phyloP scores from a whole-genome alignment of 2,113 vertebrate species.

The Chloebia gouldiae region DNA sequence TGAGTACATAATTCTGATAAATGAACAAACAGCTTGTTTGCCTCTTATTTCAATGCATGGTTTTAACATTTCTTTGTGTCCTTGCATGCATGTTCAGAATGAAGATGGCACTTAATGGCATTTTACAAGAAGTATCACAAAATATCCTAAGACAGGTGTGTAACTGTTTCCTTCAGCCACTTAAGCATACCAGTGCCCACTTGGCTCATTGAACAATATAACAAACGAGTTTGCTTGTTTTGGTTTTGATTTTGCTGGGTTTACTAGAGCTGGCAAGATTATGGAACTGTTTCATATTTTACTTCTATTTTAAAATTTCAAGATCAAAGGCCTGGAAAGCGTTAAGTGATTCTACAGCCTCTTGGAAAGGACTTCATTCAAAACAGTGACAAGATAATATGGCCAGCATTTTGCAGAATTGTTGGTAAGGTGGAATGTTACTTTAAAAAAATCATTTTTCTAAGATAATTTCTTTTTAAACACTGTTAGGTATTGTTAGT shows the following conservation, averaged over 20 bases:
- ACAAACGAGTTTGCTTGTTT: not conserved
- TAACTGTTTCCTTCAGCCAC: not conserved
- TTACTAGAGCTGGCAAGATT: not conserved
- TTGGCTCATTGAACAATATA: not conserved
- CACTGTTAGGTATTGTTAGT: not conserved
- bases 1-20: not conserved
- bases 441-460: not conserved
- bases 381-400: not conserved
- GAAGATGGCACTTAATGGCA: not conserved
- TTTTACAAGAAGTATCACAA: not conserved
- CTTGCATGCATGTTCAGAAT: not conserved
- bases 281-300: not conserved
- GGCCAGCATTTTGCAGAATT: not conserved
- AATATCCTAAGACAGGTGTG: not conserved
- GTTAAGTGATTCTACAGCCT: not conserved
- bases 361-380: not conserved
- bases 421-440: not conserved
- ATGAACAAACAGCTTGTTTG: not conserved
- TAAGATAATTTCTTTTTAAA: not conserved
- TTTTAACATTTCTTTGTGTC: not conserved
- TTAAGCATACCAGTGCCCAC: not conserved
- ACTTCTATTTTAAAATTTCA: not conserved
- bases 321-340: not conserved
- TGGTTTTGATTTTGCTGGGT: not conserved
- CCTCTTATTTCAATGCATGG: not conserved